These are phyloP conservation scores for Drosophila yooni DNA, from an alignment of 2,888 invertebrate genomes.

Conservation along the genomic window DNA sequence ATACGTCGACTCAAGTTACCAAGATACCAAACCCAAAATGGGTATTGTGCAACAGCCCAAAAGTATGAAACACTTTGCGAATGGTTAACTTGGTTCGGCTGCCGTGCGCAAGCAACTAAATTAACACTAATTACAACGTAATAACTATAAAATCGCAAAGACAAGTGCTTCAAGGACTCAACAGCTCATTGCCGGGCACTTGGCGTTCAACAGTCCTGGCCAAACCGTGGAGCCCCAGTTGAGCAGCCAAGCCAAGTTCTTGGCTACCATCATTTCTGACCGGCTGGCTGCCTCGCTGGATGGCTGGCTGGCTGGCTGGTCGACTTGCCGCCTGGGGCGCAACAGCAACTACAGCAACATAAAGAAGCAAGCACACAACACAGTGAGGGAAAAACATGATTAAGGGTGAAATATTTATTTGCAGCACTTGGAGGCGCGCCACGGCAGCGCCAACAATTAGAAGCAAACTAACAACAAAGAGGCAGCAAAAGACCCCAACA, in stretches of 20 bases:
- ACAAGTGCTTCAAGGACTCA: constrained; percentile 70
- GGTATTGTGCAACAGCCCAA: constrained; percentile 20
- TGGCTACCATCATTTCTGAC: constrained; percentile 34
- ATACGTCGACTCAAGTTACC: background rate
- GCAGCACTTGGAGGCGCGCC: constrained; percentile 74
- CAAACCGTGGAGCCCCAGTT: constrained; percentile 23
- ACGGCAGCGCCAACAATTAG: constrained; percentile 75
- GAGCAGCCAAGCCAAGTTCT: constrained; percentile 62
- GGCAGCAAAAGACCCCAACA: constrained; percentile 15
- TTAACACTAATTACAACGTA: constrained; percentile 78
- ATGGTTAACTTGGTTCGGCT: constrained; percentile 11
- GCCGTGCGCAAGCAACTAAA: constrained; percentile 53
- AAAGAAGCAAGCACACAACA: constrained; percentile 42
- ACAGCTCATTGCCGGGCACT: constrained; percentile 69
- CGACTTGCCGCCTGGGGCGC: constrained; percentile 55
- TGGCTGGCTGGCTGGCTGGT: background rate
- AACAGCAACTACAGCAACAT: constrained; percentile 33
- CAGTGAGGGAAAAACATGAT: constrained; percentile 73
- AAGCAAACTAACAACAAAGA: constrained; percentile 54
- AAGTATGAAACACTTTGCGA: constrained; percentile 38
- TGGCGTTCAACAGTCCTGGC: constrained; percentile 55
- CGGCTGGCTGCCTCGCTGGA: background rate
- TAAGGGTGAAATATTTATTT: constrained; percentile 80
- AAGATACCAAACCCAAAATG: background rate
- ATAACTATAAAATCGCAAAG: constrained; percentile 74